A percentile compares a stretch with the other conserved stretches of the same genome.
phyloP scores from a whole-genome alignment of 2,797 vertebrate genomes.

The Hoplostethus atlanticus region DNA sequence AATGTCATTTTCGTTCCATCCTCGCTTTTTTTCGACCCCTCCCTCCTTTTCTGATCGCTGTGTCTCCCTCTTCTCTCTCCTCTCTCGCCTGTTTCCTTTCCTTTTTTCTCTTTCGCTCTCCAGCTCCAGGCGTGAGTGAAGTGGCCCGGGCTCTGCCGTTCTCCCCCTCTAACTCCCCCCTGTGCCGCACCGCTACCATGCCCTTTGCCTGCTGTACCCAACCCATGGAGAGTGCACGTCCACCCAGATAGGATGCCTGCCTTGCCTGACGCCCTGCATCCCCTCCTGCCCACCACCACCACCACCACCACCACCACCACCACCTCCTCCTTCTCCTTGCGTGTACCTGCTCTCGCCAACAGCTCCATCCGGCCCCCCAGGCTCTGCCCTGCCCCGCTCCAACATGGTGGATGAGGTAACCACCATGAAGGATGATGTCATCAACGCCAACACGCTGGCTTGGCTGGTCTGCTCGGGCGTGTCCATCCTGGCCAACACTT shows the following conservation, averaged over 20 bases:
- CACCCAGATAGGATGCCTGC: conserved; percentile 80
- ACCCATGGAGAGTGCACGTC: conserved; percentile 78
- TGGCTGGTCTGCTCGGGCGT: conserved; percentile 94
- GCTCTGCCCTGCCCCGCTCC: conserved; percentile 65
- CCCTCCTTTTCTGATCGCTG: conserved; percentile 26
- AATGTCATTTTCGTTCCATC: conserved; percentile 28
- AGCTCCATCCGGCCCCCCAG: conserved; percentile 61
- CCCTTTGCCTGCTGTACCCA: conserved; percentile 43
- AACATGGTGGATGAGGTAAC: conserved; percentile 90
- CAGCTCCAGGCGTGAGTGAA: conserved; percentile 45
- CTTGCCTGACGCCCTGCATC: conserved; percentile 58
- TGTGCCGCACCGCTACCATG: conserved; percentile 47
- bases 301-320: conserved; percentile 17
- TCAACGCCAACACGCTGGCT: conserved; percentile 91
- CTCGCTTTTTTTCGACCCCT: neutral
- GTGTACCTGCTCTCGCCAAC: conserved; percentile 72
- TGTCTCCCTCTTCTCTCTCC: neutral
- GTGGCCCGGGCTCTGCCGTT: conserved; percentile 42
- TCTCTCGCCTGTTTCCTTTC: neutral
- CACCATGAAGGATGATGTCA: conserved; percentile 92
- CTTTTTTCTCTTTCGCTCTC: conserved; percentile 14
- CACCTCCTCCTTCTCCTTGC: conserved; percentile 73
- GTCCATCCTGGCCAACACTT: conserved; percentile 93
- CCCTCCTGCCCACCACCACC: conserved; percentile 76
- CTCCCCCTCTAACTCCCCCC: conserved; percentile 25